phyloP scores from a whole-genome alignment of 2,888 invertebrate genomes.

The Agriopis marginaria region DNA sequence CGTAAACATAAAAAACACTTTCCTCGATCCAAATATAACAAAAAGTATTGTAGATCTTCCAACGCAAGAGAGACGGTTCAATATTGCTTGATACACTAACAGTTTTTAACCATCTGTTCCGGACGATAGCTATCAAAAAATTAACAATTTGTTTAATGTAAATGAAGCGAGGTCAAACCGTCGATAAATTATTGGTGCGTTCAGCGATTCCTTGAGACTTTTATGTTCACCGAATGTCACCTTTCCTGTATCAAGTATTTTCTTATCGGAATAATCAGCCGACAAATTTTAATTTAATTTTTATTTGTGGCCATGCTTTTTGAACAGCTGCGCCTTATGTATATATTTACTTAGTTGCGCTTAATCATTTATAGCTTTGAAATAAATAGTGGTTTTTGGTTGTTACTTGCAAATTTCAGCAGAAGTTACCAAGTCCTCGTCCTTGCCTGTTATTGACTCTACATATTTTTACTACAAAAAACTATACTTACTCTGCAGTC shows the following conservation, averaged over 20 bases:
- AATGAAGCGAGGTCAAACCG: conserved; percentile 81
- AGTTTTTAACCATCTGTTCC: conserved; percentile 78
- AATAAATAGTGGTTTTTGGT: no score
- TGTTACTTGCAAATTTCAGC: no score
- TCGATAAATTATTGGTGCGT: conserved; percentile 81
- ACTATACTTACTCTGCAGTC: no score
- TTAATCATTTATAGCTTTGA: background rate
- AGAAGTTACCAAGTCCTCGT: no score
- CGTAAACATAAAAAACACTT: conserved; percentile 71
- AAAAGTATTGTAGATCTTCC: conserved; percentile 3
- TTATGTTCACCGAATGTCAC: conserved; percentile 84
- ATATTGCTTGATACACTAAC: conserved; percentile 38
- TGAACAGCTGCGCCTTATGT: conserved; percentile 62
- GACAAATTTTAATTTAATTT: conserved; percentile 69
- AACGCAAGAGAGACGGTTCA: conserved; percentile 25
- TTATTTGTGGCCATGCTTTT: conserved; percentile 54
- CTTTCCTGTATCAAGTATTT: conserved; percentile 73
- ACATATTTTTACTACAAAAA: no score
- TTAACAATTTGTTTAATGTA: conserved; percentile 87
- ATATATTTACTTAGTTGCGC: conserved; percentile 6
- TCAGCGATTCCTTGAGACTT: conserved; percentile 75
- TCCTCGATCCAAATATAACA: conserved; percentile 54
- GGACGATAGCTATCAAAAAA: conserved; percentile 85
- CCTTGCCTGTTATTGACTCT: no score
- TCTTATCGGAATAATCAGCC: conserved; percentile 76